Evolutionary conservation across 2,888 invertebrate species (phyloP).

Genomic region (Lepidochitona cinerea): DNA sequence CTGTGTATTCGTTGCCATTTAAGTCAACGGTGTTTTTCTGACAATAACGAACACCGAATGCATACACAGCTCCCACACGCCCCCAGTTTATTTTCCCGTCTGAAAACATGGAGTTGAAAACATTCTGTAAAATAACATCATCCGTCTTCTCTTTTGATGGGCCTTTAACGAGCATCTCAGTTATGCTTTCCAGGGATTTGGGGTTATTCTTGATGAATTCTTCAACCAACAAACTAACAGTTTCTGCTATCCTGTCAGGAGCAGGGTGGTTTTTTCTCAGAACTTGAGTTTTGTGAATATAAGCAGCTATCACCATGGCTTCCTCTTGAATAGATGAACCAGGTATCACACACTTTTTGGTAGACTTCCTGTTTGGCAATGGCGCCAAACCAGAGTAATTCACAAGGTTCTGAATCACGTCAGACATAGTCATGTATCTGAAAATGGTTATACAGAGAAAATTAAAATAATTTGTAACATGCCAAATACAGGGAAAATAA

Average conservation of each 20-base stretch:
- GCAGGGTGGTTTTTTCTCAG: background rate
- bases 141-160: background rate
- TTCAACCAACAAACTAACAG: background rate
- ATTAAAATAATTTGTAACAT: too few relatives aligned
- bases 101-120: conserved; percentile 33
- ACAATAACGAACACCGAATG: conserved; percentile 33
- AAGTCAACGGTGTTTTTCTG: conserved; percentile 10
- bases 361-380: too few relatives aligned
- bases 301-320: background rate
- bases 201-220: background rate
- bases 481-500: too few relatives aligned
- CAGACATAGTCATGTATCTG: too few relatives aligned
- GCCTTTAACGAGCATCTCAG: background rate
- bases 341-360: too few relatives aligned
- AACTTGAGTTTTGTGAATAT: background rate
- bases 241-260: background rate
- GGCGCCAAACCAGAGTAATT: too few relatives aligned
- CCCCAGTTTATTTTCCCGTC: conserved; percentile 40
- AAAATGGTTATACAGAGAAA: too few relatives aligned
- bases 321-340: background rate
- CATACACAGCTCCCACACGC: conserved; percentile 36
- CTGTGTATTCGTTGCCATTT: conserved; percentile 4
- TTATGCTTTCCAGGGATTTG: background rate
- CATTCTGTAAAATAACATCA: conserved; percentile 13
- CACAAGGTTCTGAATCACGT: too few relatives aligned